phyloP scores from a whole-genome alignment of 2,113 vertebrate species.

The Motacilla alba region DNA sequence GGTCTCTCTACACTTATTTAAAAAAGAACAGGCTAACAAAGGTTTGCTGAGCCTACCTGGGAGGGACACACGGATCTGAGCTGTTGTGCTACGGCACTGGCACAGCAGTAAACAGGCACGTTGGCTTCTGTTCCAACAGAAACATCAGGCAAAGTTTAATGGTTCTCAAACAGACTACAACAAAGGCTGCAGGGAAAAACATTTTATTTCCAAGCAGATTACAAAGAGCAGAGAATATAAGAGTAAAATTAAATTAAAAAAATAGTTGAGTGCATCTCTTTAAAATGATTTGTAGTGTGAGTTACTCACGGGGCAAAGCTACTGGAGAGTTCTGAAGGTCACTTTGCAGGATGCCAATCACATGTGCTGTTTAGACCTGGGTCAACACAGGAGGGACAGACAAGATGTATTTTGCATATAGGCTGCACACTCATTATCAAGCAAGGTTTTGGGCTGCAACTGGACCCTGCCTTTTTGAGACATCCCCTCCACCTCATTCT shows the following conservation, averaged over 20 bases:
- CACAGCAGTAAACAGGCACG: background rate
- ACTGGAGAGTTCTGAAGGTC: slow-evolving; percentile 68
- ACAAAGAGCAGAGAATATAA: slow-evolving; percentile 70
- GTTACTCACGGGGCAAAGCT: slow-evolving; percentile 67
- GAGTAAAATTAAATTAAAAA: slow-evolving; percentile 73
- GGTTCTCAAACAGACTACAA: slow-evolving; percentile 60
- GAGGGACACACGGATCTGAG: background rate
- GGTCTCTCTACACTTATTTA: background rate
- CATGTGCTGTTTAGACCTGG: slow-evolving; percentile 64
- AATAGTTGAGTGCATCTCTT: slow-evolving; percentile 70
- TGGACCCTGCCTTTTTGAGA: slow-evolving; percentile 37
- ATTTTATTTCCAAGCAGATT: slow-evolving; percentile 72
- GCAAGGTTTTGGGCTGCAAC: slow-evolving; percentile 51
- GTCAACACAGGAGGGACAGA: slow-evolving; percentile 55
- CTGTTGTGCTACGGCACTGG: background rate
- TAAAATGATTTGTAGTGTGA: slow-evolving; percentile 69
- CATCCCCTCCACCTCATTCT: background rate
- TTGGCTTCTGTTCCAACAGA: background rate
- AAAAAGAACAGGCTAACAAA: background rate
- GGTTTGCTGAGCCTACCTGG: background rate
- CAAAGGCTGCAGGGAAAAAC: slow-evolving; percentile 67
- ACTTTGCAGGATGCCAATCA: slow-evolving; percentile 69
- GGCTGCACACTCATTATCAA: slow-evolving; percentile 63
- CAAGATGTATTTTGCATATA: slow-evolving; percentile 61
- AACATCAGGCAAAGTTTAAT: slow-evolving; percentile 18